Conservation (phyloP, 2,113 vertebrate genomes). For the Anseranas semipalmata region DNA sequence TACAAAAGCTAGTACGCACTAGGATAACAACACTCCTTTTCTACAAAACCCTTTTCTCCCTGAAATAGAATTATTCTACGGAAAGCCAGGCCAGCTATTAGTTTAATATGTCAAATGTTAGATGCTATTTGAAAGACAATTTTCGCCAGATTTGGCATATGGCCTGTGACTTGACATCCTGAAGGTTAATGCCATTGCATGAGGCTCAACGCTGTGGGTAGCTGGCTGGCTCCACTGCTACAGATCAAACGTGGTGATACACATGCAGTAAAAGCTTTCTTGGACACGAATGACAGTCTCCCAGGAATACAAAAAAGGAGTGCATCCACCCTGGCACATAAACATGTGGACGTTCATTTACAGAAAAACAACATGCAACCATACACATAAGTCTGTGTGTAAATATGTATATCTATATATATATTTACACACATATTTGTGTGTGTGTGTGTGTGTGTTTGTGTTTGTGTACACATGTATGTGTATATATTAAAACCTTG, state of each 20-base stretch:
- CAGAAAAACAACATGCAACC: background rate
- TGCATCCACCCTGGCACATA: background rate
- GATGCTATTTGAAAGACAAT: background rate
- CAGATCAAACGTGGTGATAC: background rate
- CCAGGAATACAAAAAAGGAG: too few relatives aligned
- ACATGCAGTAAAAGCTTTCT: background rate
- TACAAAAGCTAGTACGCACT: background rate
- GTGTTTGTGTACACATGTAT: background rate
- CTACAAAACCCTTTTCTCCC: background rate
- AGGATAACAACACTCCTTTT: background rate
- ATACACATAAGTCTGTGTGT: rapidly evolving
- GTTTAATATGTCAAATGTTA: background rate
- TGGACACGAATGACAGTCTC: background rate
- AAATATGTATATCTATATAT: background rate
- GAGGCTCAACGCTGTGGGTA: rapidly evolving
- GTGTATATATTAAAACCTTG: background rate
- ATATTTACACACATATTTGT: background rate
- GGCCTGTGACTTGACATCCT: background rate
- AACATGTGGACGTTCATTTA: background rate
- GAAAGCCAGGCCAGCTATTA: background rate
- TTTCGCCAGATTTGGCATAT: background rate
- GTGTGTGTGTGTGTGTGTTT: background rate
- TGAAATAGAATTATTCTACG: background rate
- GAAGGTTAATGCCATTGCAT: background rate
- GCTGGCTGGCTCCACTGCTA: background rate